Percentiles rank a stretch among this genome's conserved stretches.
Conservation (phyloP, 2,797 vertebrate species). For the Parauchenoglanis ngamensis region DNA sequence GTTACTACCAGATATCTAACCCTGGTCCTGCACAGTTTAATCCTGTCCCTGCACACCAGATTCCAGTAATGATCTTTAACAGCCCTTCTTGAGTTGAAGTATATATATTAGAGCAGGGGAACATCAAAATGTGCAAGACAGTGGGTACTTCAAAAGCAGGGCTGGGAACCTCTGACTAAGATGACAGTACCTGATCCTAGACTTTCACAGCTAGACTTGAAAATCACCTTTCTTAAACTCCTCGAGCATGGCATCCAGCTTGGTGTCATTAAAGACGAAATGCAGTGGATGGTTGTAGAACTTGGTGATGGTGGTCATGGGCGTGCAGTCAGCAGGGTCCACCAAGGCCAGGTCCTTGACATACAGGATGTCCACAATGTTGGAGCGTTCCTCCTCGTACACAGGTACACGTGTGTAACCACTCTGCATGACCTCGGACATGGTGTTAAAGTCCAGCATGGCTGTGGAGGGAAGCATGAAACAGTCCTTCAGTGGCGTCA, state of each 20-base stretch:
- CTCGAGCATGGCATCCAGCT: slow-evolving; percentile 89
- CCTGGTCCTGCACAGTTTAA: background rate
- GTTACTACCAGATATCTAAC: background rate
- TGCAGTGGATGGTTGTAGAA: slow-evolving; percentile 93
- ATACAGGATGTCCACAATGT: slow-evolving; percentile 90
- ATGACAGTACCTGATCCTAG: background rate
- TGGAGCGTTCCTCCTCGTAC: slow-evolving; percentile 91
- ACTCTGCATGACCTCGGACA: slow-evolving; percentile 93
- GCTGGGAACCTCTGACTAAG: background rate
- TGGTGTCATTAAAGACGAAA: slow-evolving; percentile 93
- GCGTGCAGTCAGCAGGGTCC: slow-evolving; percentile 88
- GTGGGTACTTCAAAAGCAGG: background rate
- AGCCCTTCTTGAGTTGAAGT: background rate
- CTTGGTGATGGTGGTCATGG: slow-evolving; percentile 90
- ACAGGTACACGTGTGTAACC: slow-evolving; percentile 89
- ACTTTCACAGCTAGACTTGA: background rate
- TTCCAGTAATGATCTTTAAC: background rate
- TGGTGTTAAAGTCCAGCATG: slow-evolving; percentile 85
- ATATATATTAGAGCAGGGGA: background rate
- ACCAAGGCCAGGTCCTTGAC: slow-evolving; percentile 89
- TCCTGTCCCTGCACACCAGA: background rate
- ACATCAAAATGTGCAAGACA: background rate
- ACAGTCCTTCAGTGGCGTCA: slow-evolving; percentile 87
- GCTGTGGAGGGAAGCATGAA: slow-evolving; percentile 86
- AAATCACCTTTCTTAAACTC: slow-evolving; percentile 86